Evolutionary conservation across 1,140 invertebrate species (phyloP), one percentile per base, ranked within the genome.

Genomic region (Leguminivora glycinivorella): DNA sequence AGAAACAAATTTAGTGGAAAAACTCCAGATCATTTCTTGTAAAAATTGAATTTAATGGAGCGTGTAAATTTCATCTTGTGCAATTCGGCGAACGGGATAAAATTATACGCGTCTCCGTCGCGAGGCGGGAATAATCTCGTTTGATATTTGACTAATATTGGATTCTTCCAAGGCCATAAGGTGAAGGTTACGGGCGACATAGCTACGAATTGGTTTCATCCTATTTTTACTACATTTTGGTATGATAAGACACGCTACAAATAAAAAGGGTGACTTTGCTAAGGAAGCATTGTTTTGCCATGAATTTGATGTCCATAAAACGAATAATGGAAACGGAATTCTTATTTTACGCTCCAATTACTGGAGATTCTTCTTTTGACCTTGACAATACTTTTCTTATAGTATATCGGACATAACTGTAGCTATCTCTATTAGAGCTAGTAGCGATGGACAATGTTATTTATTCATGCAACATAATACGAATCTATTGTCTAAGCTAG

Each of bases 31-130:
- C 29, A 63, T 29, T 63, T 63, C 31, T 14, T 9, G 58, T n/a
- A 7, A 29, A 63, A 29, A 63, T 63, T 63, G 58, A 63, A 29
- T 29, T 63, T 63, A 25, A 63, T 63, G 58, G 29, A 31, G 58
- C 58, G 7, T n/a, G 6, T 63, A 63, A 63, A 63, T 63, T 63
- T 34, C 58, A 63, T 34, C 58, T 63, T 14, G 58, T 29, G 29
- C 19, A 63, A 63, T 63, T 63, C 31, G 5, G 58, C 58, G 26
- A 10, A 63, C 12, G 56, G 58, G 24, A 63, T 63, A 34, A 63
- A 63, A 63, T 63, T 63, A 63, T 17, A 31, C 29, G 56, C 56
- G 26, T 60, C 29, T 60, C 6, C 0, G 7, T 58, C 26, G 2
- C 58, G 22, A 24, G 26, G 24, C 56, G 22, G 26, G 22, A 12